Base-by-base conservation (phyloP, 2,888 invertebrate genomes). In the Drosophila lutescens region DNA sequence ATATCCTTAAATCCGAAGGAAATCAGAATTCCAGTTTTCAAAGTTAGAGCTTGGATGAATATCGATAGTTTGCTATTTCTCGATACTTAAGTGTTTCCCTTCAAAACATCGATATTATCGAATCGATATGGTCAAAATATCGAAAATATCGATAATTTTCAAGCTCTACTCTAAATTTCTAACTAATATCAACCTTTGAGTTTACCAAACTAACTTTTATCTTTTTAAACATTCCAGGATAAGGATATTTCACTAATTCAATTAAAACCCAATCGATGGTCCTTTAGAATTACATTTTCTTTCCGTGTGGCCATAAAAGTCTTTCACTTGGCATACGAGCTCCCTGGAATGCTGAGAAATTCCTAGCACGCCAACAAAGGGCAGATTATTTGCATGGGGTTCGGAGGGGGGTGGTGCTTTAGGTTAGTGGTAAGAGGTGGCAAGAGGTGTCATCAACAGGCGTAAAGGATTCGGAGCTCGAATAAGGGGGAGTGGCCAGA, bases 281-380 rank as follows among this genome's bases (percentile, higher is more conserved):
- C 5, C 5, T 2, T 30, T 10, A 10, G 2, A 6, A 6, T 9
- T 9, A 17, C 2, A 4, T 41, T 59, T 59, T 53, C 15, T 32
- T 32, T 26, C 23, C 17, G 60, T 63, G 59, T 59, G 56, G 44
- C 68, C 59, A 76, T 82, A 85, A 83, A 83, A 82, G 68, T 72
- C 76, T 55, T 74, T 79, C 78, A 78, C 67, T 77, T 70, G 70
- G 13, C 56, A 32, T 36, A 26, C 32, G 17, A 62, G 57, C 43
- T 46, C 40, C 23, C 17, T 32, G 40, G 57, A 55, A 74, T 86
- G 80, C 34, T 86, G 68, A 74, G 80, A 86, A 83, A 83, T 83
- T 83, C 83, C 69, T 65, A 65, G 55, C 83, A 83, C 86, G 86
- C 86, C 73, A 77, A 60, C 72, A 83, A 71, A 75, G 79, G 86